phyloP scores from a whole-genome alignment of 1,140 invertebrate genomes.

The Megalopta genalis region DNA sequence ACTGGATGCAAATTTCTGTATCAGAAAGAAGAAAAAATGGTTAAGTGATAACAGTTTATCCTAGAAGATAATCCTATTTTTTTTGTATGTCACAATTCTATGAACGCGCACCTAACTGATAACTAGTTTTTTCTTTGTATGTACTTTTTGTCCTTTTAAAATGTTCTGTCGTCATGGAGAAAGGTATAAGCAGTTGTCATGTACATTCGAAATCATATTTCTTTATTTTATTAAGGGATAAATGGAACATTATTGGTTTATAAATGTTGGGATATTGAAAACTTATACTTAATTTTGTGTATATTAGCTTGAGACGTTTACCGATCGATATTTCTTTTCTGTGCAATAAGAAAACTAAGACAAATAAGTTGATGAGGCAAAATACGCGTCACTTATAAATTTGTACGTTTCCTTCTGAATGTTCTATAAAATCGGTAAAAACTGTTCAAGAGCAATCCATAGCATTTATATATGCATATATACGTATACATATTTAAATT shows the following conservation, averaged over 20 bases:
- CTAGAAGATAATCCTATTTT: slow-evolving; percentile 16
- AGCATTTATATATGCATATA: slow-evolving; percentile 44
- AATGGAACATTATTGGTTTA: slow-evolving; percentile 38
- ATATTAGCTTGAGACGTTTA: background rate
- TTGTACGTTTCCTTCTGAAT: slow-evolving; percentile 33
- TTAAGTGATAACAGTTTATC: slow-evolving; percentile 7
- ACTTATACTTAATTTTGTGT: slow-evolving; percentile 5
- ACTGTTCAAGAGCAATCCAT: slow-evolving; percentile 42
- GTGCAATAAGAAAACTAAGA: background rate
- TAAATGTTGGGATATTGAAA: slow-evolving; percentile 19
- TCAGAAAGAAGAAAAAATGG: slow-evolving; percentile 15
- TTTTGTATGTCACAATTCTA: slow-evolving; percentile 22
- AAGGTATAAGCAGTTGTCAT: background rate
- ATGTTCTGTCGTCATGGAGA: background rate
- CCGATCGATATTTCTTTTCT: slow-evolving; percentile 11
- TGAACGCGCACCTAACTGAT: background rate
- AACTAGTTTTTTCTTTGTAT: background rate
- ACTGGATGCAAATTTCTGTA: slow-evolving; percentile 22
- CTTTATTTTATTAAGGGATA: slow-evolving; percentile 13
- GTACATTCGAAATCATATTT: background rate
- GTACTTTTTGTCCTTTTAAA: too few species aligned
- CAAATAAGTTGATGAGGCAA: background rate
- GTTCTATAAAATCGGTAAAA: slow-evolving; percentile 30
- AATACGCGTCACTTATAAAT: background rate
- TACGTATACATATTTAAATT: slow-evolving; percentile 32